Base-by-base conservation (phyloP, 2,888 invertebrate genomes). In the Rosalia funebris region DNA sequence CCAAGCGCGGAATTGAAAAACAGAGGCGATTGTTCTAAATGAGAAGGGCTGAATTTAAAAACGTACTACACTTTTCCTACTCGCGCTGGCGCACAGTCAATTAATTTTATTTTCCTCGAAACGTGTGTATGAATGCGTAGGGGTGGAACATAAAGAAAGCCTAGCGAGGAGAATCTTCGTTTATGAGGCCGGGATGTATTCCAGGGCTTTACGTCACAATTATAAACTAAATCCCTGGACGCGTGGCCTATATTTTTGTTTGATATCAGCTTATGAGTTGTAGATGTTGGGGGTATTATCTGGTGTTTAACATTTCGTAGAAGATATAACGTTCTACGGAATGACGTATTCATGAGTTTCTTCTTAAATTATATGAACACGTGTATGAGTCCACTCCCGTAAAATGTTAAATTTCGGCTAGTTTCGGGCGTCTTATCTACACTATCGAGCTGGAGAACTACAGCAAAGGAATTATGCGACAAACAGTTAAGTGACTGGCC, bases 151-250 rank as follows among this genome's bases (percentile, higher is more conserved):
- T 31, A 52, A 41, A 42, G 12, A 12, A 12, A 14, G 16, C 20
- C 15, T 15, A 16, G 37, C 16, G 15, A 17, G 11, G 42, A 54
- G 17, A 7, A 12, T 16, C 17, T 16, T 12, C 54, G 10, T 25
- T 17, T 44, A 47, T 56, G 34, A 41, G 41, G 31, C 41, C 41
- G n/a, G n/a, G n/a, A 48, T 44, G 42, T 57, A 44, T 42, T n/a
- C 20, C 25, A 9, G 19, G 14, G 19, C 5, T 12, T 42, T 17
- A 42, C 34, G 17, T 39, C 47, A 32, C 56, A 31, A n/a, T n/a
- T n/a, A n/a, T n/a, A n/a, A n/a, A 34, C 31, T 14, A 16, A 31
- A 53, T 16, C 31, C 39, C 16, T 9, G 31, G 31, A 16, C 41
- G 25, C 25, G 31, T 12, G 42, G 3, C 31, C 45, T 14, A 2